Percentiles rank a stretch among this genome's conserved stretches.
Conservation (phyloP, 2,113 vertebrate genomes). For the Ornithorhynchus anatinus region DNA sequence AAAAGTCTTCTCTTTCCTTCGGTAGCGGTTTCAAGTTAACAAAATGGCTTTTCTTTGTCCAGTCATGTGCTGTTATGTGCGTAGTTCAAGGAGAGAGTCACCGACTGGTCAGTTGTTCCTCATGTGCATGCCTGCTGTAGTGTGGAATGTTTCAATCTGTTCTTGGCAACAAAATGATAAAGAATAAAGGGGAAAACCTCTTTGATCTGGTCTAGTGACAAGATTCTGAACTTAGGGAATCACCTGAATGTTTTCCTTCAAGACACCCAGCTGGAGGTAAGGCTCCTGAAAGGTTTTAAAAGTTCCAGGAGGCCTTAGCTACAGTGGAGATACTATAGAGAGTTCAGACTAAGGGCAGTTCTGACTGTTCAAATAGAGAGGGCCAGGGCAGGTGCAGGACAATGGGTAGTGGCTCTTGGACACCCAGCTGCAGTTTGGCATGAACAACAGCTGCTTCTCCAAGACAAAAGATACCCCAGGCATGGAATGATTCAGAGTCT, state of each 20-base stretch:
- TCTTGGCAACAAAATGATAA: slow-evolving; percentile 19
- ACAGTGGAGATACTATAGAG: too few species aligned
- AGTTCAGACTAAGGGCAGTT: too few species aligned
- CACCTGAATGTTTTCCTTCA: background rate
- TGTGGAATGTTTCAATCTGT: slow-evolving; percentile 51
- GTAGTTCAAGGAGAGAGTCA: slow-evolving; percentile 48
- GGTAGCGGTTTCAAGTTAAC: slow-evolving; percentile 48
- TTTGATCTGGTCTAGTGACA: background rate
- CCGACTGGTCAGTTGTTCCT: slow-evolving; percentile 46
- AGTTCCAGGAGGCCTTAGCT: too few species aligned
- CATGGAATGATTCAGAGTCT: background rate
- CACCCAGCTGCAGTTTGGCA: too few species aligned
- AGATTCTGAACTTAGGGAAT: too few species aligned
- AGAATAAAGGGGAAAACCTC: background rate
- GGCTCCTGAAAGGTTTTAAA: rapidly evolving
- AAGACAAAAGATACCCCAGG: background rate
- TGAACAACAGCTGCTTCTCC: rapidly evolving
- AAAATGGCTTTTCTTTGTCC: slow-evolving; percentile 56
- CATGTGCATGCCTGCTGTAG: slow-evolving; percentile 39
- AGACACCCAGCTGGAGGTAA: rapidly evolving
- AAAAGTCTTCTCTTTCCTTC: slow-evolving; percentile 28
- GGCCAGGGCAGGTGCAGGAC: too few species aligned
- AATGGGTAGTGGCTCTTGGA: too few species aligned
- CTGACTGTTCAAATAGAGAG: too few species aligned
- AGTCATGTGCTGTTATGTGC: slow-evolving; percentile 48